These are phyloP conservation scores for Caranx melampygus DNA, from an alignment of 2,113 vertebrate genomes.

Conservation along the genomic window DNA sequence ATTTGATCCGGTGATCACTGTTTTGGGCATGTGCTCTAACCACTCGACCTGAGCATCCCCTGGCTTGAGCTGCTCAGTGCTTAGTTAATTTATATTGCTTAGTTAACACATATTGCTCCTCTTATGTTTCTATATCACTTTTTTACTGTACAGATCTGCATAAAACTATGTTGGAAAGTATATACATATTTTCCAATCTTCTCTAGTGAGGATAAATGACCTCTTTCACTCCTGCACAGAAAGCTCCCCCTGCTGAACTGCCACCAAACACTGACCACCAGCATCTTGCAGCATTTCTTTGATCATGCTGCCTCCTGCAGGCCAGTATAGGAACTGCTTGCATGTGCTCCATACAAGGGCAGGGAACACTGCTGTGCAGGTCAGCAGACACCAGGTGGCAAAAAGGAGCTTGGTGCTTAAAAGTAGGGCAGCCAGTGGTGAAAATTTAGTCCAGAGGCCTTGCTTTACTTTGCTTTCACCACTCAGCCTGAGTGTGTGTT, in stretches of 20 bases:
- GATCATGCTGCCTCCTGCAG: conserved; percentile 45
- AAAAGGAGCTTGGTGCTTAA: conserved; percentile 38
- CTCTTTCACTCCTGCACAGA: neutral
- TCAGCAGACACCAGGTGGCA: conserved; percentile 62
- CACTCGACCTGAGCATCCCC: too few relatives aligned
- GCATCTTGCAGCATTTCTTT: neutral
- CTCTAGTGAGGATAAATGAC: neutral
- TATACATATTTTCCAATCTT: neutral
- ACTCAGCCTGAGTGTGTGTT: conserved; percentile 32
- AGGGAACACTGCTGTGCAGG: accelerated
- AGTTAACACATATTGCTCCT: too few relatives aligned
- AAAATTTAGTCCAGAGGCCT: conserved; percentile 53
- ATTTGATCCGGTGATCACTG: too few relatives aligned
- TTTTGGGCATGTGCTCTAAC: too few relatives aligned
- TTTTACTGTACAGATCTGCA: neutral
- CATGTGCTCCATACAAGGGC: accelerated
- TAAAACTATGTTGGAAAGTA: neutral
- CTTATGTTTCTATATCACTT: neutral
- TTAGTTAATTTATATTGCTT: too few relatives aligned
- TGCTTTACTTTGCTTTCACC: conserved; percentile 48
- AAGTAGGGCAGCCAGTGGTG: conserved; percentile 72
- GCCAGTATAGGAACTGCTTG: neutral
- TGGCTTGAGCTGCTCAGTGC: too few relatives aligned
- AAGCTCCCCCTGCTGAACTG: conserved; percentile 47
- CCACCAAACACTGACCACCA: neutral